Base-by-base conservation (phyloP, 2,113 vertebrate genomes). In the Megaptera novaeangliae region DNA sequence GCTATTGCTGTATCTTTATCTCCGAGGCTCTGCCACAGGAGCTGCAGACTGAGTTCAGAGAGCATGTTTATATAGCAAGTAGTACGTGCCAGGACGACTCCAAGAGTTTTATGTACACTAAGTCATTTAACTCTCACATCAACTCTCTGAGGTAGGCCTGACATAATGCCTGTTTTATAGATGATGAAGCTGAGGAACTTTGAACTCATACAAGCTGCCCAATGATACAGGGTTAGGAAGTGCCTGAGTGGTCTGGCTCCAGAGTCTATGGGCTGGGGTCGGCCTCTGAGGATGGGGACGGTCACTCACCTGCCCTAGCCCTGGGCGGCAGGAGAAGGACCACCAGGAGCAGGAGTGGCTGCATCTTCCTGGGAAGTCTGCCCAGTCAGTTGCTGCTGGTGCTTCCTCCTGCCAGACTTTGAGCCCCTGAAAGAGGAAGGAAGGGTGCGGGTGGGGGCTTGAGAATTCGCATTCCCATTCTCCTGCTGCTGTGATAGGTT, bases 231-330 rank as follows among this genome's bases (percentile, higher is more conserved):
- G 69, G 46, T 74, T 80, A 74, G 49, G 55, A 75, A 63, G 69
- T 49, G 17, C n/a, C 34, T 13, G 34, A 61, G 41, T 4, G 8
- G 57, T 44, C 4, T 82, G 83, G 17, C 25, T 61, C 57, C 31
- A 90, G 78, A 68, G 55, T n/a, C 44, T 55, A 9, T n/a, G 12
- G 11, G 39, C 34, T 18, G 31, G 34, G 9, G n/a, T 2, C 0
- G 23, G 31, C 4, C 20, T 39, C 36, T 78, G 71, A 13, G 55
- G 5, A 21, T 25, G n/a, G 68, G 31, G 23, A 15, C 0, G 2
- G 59, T 94, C 81, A 97, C 97, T 98, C 27, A 98, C 98, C 98
- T 94, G 98, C 91, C 20, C 13, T 18, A 74, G 83, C 55, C n/a
- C 88, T 27, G 1, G 66, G 20, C 10, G 71, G 72, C 15, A 98